phyloP scores from a whole-genome alignment of 2,797 vertebrate genomes.

The Platyrinchus mystaceus region DNA sequence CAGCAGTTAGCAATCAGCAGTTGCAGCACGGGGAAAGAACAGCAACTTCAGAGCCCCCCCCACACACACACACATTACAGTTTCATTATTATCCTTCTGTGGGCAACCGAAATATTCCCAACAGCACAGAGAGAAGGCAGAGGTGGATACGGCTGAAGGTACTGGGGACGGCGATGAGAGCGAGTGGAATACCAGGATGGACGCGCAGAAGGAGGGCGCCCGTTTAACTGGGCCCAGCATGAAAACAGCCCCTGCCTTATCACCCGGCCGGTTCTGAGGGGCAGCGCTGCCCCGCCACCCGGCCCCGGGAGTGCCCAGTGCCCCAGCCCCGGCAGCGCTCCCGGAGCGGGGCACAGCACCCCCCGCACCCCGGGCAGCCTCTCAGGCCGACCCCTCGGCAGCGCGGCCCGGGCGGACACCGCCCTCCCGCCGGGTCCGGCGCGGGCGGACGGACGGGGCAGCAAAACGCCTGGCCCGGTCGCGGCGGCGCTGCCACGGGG shows the following conservation, averaged over 20 bases:
- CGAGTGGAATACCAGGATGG: fast-evolving
- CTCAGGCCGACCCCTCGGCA: not conserved
- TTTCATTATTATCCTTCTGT: fast-evolving
- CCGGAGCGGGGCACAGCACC: not conserved
- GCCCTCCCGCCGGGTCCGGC: not conserved
- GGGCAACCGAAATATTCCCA: not conserved
- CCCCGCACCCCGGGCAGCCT: not conserved
- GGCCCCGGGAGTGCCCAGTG: fast-evolving
- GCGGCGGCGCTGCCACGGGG: not conserved
- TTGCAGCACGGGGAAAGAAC: fast-evolving
- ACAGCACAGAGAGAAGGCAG: not conserved
- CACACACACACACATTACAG: too few relatives aligned
- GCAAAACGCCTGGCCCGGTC: not conserved
- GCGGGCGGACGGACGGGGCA: not conserved
- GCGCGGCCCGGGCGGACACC: not conserved
- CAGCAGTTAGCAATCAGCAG: not conserved
- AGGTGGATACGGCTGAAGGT: too few relatives aligned
- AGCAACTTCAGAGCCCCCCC: not conserved
- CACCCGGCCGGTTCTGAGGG: fast-evolving
- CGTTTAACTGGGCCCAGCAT: fast-evolving
- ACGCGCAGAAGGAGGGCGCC: fast-evolving
- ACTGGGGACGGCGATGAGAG: fast-evolving
- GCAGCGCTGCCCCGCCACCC: fast-evolving
- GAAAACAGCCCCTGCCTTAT: fast-evolving
- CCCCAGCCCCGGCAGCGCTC: not conserved